Evolutionary conservation across 2,888 invertebrate genomes (phyloP).

Genomic region (Cantharis rufa): DNA sequence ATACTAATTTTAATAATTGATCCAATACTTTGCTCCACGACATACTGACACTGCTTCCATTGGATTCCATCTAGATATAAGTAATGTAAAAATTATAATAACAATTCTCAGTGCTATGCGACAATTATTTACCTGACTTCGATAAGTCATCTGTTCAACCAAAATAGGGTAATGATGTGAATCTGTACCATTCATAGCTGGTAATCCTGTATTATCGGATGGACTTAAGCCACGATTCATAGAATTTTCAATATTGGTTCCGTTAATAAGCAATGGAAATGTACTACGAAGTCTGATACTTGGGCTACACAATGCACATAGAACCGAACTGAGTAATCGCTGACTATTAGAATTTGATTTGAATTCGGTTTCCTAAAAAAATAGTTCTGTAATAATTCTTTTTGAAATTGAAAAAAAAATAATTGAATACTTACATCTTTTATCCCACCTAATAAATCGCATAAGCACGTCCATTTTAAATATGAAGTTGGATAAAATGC

Average conservation of each 20-base stretch:
- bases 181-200: constrained; percentile 70
- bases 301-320: constrained; percentile 83
- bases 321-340: constrained; percentile 75
- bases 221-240: constrained; percentile 66
- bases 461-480: constrained; percentile 90
- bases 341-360: constrained; percentile 57
- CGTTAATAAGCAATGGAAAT: constrained; percentile 68
- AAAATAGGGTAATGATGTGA: constrained; percentile 75
- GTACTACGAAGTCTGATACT: constrained; percentile 74
- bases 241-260: constrained; percentile 52
- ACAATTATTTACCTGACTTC: constrained; percentile 58
- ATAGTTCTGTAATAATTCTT: neutral
- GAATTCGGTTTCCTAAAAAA: constrained; percentile 49
- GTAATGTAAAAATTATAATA: neutral
- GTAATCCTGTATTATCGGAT: constrained; percentile 70
- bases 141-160: constrained; percentile 77
- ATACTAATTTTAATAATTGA: constrained; percentile 78
- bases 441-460: constrained; percentile 76
- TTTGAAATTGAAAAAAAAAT: too few species aligned
- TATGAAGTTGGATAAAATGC: constrained; percentile 94
- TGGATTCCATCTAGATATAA: constrained; percentile 53
- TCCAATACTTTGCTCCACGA: constrained; percentile 74
- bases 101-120: neutral
- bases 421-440: constrained; percentile 62
- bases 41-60: constrained; percentile 47